Base-by-base conservation (phyloP, 2,888 invertebrate genomes). In the Ichneumon xanthorius region DNA sequence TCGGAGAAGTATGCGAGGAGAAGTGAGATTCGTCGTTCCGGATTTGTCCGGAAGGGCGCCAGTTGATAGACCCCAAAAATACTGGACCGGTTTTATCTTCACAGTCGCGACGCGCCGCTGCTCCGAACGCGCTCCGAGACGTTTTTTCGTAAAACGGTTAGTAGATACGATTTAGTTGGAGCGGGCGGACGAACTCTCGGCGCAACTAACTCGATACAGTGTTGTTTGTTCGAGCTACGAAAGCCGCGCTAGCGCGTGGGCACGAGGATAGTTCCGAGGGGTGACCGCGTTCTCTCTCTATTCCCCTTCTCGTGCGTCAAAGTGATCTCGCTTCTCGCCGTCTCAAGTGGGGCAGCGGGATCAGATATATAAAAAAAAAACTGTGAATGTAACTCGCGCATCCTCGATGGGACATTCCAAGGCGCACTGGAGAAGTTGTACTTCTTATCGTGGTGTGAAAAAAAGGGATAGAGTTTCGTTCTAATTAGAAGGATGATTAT, bases 1-100 rank as follows among this genome's bases (percentile, higher is more conserved):
- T 50, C 11, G 68, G 68, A 26, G 16, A n/a, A 48, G 33, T 26
- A 76, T 75, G 50, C 63, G 65, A 68, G 68, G 45, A 45, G 26
- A 19, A 58, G 67, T 73, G 80, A 81, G 82, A 78, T 81, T 76
- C 79, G 79, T 87, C 83, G 87, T 87, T 86, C 70, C 30, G 26
- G 45, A 53, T 55, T 48, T 45, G 72, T 37, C 79, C 82, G 73
- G 63, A 72, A 45, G 68, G 76, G 85, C 85, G 85, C 84, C 68
- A 87, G 86, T 87, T 87, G 86, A 85, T 84, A 88, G 89, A 86
- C 81, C 81, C 85, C 87, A 89, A 89, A 88, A 89, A 90, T 53
- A 91, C 91, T 92, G 91, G 91, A 92, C 92, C 90, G 90, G 91
- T 90, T 90, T 85, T 90, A 91, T 88, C 50, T 53, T 90, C 91